A percentile compares a stretch with the other conserved stretches of the same genome.
Conservation (phyloP, 2,113 vertebrate species). For the Nipponia nippon region DNA sequence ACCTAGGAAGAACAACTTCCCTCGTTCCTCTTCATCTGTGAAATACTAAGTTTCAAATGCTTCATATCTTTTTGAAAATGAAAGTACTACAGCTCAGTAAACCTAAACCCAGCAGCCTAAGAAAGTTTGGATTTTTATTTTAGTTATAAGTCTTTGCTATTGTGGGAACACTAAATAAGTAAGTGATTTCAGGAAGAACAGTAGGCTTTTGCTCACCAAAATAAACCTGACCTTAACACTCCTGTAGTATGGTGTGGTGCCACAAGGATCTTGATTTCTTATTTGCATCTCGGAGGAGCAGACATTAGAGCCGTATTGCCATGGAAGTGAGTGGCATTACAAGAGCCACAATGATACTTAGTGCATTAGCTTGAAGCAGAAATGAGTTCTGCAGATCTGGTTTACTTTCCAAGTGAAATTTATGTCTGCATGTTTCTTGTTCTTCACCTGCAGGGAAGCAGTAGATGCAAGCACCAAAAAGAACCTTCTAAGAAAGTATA, state of each 20-base stretch:
- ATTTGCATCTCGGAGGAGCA: neutral
- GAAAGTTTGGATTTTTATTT: neutral
- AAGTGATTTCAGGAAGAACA: neutral
- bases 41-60: neutral
- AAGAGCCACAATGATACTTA: neutral
- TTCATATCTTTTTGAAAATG: neutral
- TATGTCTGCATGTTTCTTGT: neutral
- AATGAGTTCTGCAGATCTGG: neutral
- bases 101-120: neutral
- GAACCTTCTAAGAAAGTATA: neutral
- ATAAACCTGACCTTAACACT: neutral
- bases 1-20: neutral
- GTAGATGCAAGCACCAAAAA: neutral
- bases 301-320: fast-evolving
- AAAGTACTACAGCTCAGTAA: neutral
- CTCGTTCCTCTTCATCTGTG: neutral
- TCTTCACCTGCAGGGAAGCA: neutral
- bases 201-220: neutral
- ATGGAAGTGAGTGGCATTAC: neutral
- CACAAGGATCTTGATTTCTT: neutral
- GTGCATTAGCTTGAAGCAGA: neutral
- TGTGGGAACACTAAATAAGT: neutral
- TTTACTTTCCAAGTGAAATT: neutral
- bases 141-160: neutral
- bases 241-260: neutral